Percentiles rank a stretch among this genome's conserved stretches.
phyloP scores from a whole-genome alignment of 2,888 invertebrate species.

The Saturnia japonica region DNA sequence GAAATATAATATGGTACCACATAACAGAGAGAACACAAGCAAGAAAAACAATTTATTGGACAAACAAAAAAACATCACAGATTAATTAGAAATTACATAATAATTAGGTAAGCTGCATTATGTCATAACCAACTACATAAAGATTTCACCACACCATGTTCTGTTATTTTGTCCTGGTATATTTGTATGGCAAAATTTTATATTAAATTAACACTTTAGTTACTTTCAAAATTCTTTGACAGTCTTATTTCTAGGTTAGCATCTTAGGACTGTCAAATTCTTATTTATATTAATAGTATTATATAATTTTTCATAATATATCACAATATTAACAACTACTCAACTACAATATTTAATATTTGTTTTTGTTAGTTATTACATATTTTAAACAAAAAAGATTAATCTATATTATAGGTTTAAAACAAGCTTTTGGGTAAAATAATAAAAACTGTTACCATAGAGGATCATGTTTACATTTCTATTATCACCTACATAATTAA shows the following conservation, averaged over 20 bases:
- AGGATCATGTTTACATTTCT: not conserved
- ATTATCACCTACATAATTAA: not conserved
- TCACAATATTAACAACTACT: conserved; percentile 77
- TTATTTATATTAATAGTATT: conserved; percentile 44
- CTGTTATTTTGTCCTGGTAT: not conserved
- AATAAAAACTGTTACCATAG: not conserved
- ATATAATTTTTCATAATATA: conserved; percentile 70
- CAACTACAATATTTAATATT: conserved; percentile 48
- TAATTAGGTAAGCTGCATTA: conserved; percentile 56
- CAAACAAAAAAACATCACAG: conserved; percentile 72
- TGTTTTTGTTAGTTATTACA: not conserved
- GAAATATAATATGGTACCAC: conserved; percentile 57
- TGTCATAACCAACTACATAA: conserved; percentile 19
- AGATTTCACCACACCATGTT: conserved; percentile 7
- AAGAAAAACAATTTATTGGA: conserved; percentile 66
- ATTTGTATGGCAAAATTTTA: not conserved
- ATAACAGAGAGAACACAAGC: conserved; percentile 57
- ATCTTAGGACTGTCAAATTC: conserved; percentile 53
- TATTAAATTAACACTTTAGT: not conserved
- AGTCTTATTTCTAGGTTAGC: conserved; percentile 42
- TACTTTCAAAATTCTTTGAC: conserved; percentile 8
- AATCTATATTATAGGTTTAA: not conserved
- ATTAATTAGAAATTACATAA: conserved; percentile 58
- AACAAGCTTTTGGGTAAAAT: not conserved
- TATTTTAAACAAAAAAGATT: not conserved